A percentile compares a stretch with the other conserved stretches of the same genome.
phyloP scores from a whole-genome alignment of 2,113 vertebrate species.

The Onychostruthus taczanowskii region DNA sequence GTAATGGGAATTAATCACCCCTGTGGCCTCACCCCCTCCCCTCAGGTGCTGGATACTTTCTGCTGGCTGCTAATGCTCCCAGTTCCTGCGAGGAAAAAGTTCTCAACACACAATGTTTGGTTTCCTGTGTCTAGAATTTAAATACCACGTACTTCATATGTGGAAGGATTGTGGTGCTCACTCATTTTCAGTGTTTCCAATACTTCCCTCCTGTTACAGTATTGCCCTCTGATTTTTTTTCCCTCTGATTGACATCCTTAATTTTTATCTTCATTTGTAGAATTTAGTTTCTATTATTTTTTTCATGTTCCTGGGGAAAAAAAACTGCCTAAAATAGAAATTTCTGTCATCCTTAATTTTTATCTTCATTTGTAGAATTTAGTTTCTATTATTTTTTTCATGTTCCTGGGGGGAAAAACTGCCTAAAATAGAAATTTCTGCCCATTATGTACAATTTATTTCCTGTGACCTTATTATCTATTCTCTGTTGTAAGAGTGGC shows the following conservation, averaged over 20 bases:
- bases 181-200: neutral
- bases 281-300: neutral
- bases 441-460: neutral
- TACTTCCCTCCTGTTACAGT: neutral
- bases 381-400: neutral
- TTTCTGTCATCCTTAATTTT: neutral
- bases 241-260: neutral
- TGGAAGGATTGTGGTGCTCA: neutral
- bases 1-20: constrained; percentile 5
- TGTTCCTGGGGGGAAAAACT: neutral
- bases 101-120: neutral
- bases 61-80: neutral
- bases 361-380: neutral
- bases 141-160: neutral
- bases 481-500: neutral
- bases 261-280: neutral
- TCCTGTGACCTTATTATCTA: neutral
- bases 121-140: neutral
- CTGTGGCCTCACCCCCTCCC: neutral
- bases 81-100: neutral
- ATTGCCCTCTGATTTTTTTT: neutral
- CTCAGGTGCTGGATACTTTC: neutral
- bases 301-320: neutral
- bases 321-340: too few species aligned
- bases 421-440: neutral